phyloP scores from a whole-genome alignment of 2,797 vertebrate species.

The Eutrigla gurnardus region DNA sequence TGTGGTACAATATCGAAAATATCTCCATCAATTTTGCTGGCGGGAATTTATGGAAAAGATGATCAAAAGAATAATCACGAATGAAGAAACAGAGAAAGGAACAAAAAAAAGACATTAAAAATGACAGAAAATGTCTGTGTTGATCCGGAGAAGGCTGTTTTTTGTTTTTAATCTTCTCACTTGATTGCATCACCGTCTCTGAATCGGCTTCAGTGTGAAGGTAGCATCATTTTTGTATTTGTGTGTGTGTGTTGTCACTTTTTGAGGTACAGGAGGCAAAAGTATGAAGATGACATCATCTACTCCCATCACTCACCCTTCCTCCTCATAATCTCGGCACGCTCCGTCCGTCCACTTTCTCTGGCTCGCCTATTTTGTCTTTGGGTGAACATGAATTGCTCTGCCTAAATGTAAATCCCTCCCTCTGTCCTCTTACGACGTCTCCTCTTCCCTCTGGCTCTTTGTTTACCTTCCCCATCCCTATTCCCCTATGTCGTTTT shows the following conservation, averaged over 20 bases:
- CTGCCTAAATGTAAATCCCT: constrained; percentile 56
- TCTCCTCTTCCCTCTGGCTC: constrained; percentile 18
- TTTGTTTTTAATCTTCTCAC: constrained; percentile 7
- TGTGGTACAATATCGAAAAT: too few relatives aligned
- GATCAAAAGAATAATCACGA: not conserved
- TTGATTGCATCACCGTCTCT: constrained; percentile 26
- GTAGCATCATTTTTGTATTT: constrained; percentile 9
- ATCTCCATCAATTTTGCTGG: too few relatives aligned
- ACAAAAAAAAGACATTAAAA: not conserved
- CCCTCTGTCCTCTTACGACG: not conserved
- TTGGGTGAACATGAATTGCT: constrained; percentile 58
- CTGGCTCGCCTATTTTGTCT: constrained; percentile 47
- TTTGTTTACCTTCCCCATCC: constrained; percentile 48
- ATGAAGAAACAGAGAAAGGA: not conserved
- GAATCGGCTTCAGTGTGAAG: constrained; percentile 21
- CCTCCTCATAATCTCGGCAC: constrained; percentile 52
- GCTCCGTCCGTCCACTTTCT: constrained; percentile 34
- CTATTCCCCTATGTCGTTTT: not conserved
- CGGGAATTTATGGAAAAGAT: not conserved
- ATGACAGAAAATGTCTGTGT: not conserved
- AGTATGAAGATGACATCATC: constrained; percentile 36
- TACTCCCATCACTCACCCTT: constrained; percentile 55
- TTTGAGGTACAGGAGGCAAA: not conserved
- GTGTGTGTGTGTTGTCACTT: constrained; percentile 11
- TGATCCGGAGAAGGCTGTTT: constrained; percentile 8